phyloP scores from a whole-genome alignment of 2,888 invertebrate genomes.

The Rhodophaea formosa region DNA sequence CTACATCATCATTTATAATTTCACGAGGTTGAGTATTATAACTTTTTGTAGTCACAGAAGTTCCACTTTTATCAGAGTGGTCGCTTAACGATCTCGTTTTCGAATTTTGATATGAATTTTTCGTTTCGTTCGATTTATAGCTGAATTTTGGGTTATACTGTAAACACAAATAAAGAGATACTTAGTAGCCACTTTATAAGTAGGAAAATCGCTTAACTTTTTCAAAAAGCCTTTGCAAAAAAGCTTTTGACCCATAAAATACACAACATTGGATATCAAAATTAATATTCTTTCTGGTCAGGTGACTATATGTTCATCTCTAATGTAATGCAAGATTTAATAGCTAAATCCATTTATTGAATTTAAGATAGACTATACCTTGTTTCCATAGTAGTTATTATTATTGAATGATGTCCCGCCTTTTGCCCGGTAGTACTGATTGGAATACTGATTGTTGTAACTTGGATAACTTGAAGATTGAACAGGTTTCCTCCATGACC shows the following conservation, averaged over 20 bases:
- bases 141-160: conserved; percentile 37
- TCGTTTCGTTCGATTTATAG: conserved; percentile 52
- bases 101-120: conserved; percentile 34
- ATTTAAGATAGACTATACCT: conserved; percentile 39
- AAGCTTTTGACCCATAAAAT: too few relatives aligned
- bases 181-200: background rate
- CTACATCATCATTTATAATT: conserved; percentile 5
- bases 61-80: conserved; percentile 40
- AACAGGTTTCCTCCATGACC: conserved; percentile 69
- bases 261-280: too few relatives aligned
- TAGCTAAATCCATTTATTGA: background rate
- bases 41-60: conserved; percentile 34
- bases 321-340: background rate
- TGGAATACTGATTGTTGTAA: conserved; percentile 65
- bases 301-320: background rate
- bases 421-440: conserved; percentile 64
- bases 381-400: conserved; percentile 53
- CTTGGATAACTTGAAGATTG: conserved; percentile 49
- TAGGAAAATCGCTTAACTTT: too few relatives aligned
- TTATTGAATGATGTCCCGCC: conserved; percentile 50
- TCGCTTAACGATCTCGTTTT: conserved; percentile 45
- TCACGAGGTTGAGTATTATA: conserved; percentile 38
- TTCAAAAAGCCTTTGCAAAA: too few relatives aligned
- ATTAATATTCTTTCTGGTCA: too few relatives aligned
- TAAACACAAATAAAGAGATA: conserved; percentile 27